Conservation (phyloP, 1,140 invertebrate species). For the Danaus plexippus region DNA sequence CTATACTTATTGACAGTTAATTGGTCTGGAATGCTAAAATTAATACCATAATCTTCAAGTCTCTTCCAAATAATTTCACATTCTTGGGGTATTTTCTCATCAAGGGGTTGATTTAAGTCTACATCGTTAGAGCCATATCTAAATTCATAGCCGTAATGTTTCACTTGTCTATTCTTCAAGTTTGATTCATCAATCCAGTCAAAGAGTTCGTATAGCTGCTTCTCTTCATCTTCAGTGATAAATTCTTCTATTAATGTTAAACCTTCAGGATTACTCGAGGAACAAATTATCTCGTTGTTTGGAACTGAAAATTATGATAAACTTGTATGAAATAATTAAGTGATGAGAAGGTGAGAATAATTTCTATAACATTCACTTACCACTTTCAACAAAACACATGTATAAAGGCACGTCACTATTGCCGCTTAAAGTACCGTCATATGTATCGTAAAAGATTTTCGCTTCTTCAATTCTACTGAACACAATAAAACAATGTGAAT, state of each 20-base stretch:
- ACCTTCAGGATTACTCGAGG: constrained; percentile 75
- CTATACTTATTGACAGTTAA: constrained; percentile 93
- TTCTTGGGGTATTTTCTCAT: constrained; percentile 78
- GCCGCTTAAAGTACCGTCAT: constrained; percentile 41
- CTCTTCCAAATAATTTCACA: constrained; percentile 79
- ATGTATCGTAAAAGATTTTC: constrained; percentile 34
- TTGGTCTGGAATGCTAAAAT: constrained; percentile 83
- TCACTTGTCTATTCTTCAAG: constrained; percentile 90
- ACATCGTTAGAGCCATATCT: constrained; percentile 92
- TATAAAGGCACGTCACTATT: constrained; percentile 36
- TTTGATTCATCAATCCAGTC: constrained; percentile 71
- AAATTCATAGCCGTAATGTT: constrained; percentile 96
- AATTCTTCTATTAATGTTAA: constrained; percentile 83
- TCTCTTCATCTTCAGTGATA: constrained; percentile 81
- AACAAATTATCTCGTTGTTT: constrained; percentile 41
- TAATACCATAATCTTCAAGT: constrained; percentile 70
- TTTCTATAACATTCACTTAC: constrained; percentile 26
- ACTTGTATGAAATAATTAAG: constrained; percentile 20
- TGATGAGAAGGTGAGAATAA: no score
- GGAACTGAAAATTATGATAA: constrained; percentile 39
- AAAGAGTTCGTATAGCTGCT: constrained; percentile 75
- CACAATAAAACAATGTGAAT: constrained; percentile 47
- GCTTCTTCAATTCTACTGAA: constrained; percentile 37
- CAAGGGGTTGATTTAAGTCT: constrained; percentile 79
- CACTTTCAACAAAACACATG: constrained; percentile 54